Conservation (phyloP, 1,140 invertebrate genomes). For the Reticulitermes speratus region DNA sequence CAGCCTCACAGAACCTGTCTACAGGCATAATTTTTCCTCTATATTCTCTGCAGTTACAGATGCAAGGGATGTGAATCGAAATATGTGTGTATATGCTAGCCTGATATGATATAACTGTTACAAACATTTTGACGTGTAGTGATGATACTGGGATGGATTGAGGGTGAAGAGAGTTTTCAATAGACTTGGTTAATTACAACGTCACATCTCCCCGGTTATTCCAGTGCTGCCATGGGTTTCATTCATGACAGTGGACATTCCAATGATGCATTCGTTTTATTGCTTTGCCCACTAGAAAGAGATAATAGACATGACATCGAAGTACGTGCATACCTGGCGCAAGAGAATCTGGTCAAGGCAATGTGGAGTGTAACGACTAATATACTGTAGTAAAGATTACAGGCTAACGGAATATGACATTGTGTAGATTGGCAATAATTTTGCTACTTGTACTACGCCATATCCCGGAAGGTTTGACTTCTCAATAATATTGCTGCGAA, state of each 20-base stretch:
- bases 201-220: background rate
- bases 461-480: too few relatives aligned
- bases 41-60: background rate
- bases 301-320: background rate
- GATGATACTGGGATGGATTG: background rate
- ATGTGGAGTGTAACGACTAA: too few relatives aligned
- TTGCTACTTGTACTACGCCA: too few relatives aligned
- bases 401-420: too few relatives aligned
- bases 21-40: background rate
- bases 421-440: too few relatives aligned
- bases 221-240: background rate
- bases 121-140: background rate
- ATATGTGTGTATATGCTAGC: background rate
- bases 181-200: constrained; percentile 2
- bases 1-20: background rate
- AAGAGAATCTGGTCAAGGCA: background rate
- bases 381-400: too few relatives aligned
- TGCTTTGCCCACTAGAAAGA: background rate
- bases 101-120: background rate
- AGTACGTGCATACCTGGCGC: background rate
- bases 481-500: too few relatives aligned
- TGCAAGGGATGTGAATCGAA: background rate
- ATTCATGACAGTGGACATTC: background rate
- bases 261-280: background rate
- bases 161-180: background rate